Evolutionary conservation across 2,888 invertebrate species (phyloP), one percentile per base, ranked within the genome.

Genomic region (Elmis aenea): DNA sequence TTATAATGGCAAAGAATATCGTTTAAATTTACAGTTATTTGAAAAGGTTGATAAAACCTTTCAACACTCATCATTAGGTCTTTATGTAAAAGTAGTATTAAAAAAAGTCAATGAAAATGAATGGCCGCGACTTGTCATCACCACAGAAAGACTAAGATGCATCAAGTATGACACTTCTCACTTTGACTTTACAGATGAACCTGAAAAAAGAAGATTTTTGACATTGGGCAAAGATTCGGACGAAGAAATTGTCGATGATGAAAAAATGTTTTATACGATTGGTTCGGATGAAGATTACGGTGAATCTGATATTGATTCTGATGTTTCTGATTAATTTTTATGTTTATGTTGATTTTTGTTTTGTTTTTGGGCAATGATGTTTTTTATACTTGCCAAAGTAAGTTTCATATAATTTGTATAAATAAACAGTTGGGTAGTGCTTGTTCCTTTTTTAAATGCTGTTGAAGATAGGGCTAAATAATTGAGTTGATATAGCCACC

Each of bases 51-150:
- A 54, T 21, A 42, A 43, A 10, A 33, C 45, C 0, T 35, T 53
- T 15, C 53, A 58, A 23, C 55, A 64, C 38, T 47, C 48, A 2
- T 41, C 48, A 1, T 22, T 40, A 2, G 64, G 64, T 0, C 49
- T 49, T 2, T 49, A 58, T 30, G 42, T 67, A 6, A 35, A 48
- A 25, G 42, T 62, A 3, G 52, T 45, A 1, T 42, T 67, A 9
- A 54, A 42, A 6, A 67, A 67, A 50, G 13, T 29, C 1, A 48
- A 46, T 5, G 29, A 40, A 1, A 40, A 30, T 5, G 56, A 57
- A 26, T 67, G 67, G 67, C 53, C 57, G 0, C 47, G 62, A 27
- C 43, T 67, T 14, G 50, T 53, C 2, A 28, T 44, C 13, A 47
- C 53, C 8, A 50, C 52, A n/a, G 50, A 57, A 30, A 52, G 52